Percentiles rank a stretch among this genome's conserved stretches.
These are phyloP conservation scores for Saguinus midas DNA, from an alignment of 2,113 vertebrate species.

Conservation along the genomic window DNA sequence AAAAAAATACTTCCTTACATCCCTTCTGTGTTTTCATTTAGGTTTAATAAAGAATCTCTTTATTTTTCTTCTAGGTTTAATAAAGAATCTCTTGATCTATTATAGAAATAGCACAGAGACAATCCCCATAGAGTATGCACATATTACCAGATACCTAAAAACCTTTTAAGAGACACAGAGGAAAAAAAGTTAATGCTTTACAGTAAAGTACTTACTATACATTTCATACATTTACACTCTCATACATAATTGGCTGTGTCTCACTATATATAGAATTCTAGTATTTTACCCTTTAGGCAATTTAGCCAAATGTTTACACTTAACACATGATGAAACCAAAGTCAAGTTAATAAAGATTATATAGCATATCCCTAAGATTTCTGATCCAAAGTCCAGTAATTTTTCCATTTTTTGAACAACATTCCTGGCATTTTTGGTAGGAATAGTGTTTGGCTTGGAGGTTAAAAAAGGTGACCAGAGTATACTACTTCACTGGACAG, in stretches of 20 bases:
- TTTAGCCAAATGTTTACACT: background rate
- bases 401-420: background rate
- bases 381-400: background rate
- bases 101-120: background rate
- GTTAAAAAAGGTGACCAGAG: background rate
- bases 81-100: background rate
- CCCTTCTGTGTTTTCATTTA: too few species aligned
- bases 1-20: background rate
- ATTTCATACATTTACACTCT: background rate
- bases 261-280: background rate
- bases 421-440: background rate
- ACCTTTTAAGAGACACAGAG: background rate
- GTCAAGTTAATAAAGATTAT: background rate
- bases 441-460: background rate
- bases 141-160: background rate
- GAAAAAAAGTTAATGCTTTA: background rate
- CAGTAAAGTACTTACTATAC: background rate
- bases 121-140: background rate
- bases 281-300: background rate
- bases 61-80: background rate
- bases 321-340: background rate
- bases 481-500: background rate
- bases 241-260: background rate
- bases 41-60: too few species aligned
- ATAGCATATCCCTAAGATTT: background rate